A percentile compares a stretch with the other conserved stretches of the same genome.
Conservation (phyloP, 2,113 vertebrate genomes). For the Cyprinodon brontotheroides region DNA sequence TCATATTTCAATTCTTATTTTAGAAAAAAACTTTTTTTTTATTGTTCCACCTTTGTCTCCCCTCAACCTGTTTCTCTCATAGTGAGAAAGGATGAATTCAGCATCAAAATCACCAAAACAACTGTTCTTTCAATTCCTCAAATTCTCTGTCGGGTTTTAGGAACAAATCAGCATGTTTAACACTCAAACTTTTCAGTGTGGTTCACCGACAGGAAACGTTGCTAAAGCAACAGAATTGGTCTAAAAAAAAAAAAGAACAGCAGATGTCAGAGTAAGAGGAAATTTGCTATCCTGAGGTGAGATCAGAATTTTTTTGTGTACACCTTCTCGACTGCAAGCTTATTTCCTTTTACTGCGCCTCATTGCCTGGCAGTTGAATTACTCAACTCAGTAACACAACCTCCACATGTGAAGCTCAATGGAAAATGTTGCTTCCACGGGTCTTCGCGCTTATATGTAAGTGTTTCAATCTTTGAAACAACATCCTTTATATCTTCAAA, state of each 20-base stretch:
- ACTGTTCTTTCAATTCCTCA: slow-evolving; percentile 32
- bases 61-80: not conserved
- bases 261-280: slow-evolving; percentile 33
- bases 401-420: slow-evolving; percentile 28
- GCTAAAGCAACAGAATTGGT: not conserved
- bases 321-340: slow-evolving; percentile 12
- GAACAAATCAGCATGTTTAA: slow-evolving; percentile 12
- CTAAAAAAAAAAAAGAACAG: slow-evolving; percentile 11
- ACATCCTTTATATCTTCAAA: not conserved
- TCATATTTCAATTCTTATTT: not conserved
- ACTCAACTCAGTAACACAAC: slow-evolving; percentile 27
- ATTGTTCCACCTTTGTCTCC: not conserved
- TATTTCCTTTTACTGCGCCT: slow-evolving; percentile 35
- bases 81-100: not conserved
- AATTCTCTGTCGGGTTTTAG: not conserved
- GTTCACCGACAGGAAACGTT: slow-evolving; percentile 38
- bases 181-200: slow-evolving; percentile 25
- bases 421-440: slow-evolving; percentile 59
- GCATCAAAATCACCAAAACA: not conserved
- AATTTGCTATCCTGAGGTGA: slow-evolving; percentile 40
- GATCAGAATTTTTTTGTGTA: slow-evolving; percentile 16
- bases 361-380: slow-evolving; percentile 1
- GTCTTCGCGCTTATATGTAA: slow-evolving; percentile 60
- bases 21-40: not conserved
- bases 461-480: slow-evolving; percentile 11